A percentile compares a stretch with the other conserved stretches of the same genome.
Evolutionary conservation across 2,113 vertebrate species (phyloP).

Genomic region (Pundamilia nyererei): DNA sequence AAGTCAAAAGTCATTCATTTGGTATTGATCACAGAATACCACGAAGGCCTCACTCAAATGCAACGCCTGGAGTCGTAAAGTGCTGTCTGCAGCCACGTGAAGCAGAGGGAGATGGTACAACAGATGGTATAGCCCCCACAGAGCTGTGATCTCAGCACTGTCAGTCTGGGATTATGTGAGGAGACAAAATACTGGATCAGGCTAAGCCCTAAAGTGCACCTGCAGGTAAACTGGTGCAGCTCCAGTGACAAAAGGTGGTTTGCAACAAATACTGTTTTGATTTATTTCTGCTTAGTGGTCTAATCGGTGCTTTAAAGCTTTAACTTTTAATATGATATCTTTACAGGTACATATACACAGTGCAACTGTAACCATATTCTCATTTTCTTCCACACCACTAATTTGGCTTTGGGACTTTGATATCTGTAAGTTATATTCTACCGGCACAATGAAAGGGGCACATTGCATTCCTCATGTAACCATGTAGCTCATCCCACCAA

Average conservation of each 20-base stretch:
- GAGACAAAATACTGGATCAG: background rate
- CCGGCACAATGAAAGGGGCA: accelerated
- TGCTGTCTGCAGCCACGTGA: background rate
- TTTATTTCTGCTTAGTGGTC: background rate
- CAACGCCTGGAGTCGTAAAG: background rate
- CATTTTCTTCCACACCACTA: background rate
- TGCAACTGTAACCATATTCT: background rate
- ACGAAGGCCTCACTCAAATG: background rate
- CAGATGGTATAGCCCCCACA: background rate
- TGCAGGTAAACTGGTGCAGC: background rate
- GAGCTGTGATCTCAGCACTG: background rate
- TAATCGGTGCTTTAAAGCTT: background rate
- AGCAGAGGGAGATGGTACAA: background rate
- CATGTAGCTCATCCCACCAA: background rate
- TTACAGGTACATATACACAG: background rate
- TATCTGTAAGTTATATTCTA: background rate
- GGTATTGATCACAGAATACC: background rate
- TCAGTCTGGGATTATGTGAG: background rate
- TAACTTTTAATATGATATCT: background rate
- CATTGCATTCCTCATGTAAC: background rate
- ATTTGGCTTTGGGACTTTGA: background rate
- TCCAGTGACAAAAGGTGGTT: background rate
- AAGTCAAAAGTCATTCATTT: background rate
- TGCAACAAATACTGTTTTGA: background rate
- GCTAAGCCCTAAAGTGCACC: background rate